Percentiles rank a stretch among this genome's conserved stretches.
phyloP scores from a whole-genome alignment of 2,888 invertebrate species.

The Macrosiphum euphorbiae region DNA sequence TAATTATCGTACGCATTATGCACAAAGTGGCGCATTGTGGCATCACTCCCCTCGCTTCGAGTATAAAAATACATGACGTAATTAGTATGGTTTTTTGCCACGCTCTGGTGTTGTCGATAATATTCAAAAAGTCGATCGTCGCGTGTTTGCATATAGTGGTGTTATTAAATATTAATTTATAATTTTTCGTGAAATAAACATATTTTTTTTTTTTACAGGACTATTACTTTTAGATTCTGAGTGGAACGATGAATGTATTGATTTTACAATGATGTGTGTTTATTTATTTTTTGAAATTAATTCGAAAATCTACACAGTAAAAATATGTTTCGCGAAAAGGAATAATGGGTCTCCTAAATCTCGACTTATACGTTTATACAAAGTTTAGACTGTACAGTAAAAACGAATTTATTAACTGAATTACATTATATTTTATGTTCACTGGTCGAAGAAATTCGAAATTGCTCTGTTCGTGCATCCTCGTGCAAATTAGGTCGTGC shows the following conservation, averaged over 20 bases:
- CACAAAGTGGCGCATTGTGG: not conserved
- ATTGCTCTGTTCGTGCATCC: not conserved
- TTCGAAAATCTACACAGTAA: not conserved
- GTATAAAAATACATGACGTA: not conserved
- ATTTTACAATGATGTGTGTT: too few relatives aligned
- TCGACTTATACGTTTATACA: not conserved
- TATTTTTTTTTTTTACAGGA: not conserved
- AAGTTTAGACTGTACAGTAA: not conserved
- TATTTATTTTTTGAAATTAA: not conserved
- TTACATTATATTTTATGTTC: not conserved
- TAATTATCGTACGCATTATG: not conserved
- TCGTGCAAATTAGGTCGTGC: not conserved
- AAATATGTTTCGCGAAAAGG: not conserved
- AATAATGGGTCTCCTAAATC: not conserved
- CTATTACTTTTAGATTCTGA: too few relatives aligned
- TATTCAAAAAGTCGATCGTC: not conserved
- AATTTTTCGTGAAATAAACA: not conserved
- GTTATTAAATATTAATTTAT: not conserved
- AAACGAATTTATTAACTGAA: not conserved
- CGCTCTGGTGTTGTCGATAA: not conserved
- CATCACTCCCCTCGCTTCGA: not conserved
- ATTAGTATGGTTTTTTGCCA: not conserved
- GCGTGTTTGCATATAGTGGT: not conserved
- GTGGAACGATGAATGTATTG: too few relatives aligned
- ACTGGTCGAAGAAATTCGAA: not conserved